Conservation (phyloP, 2,888 invertebrate genomes). For the Acleris literana region DNA sequence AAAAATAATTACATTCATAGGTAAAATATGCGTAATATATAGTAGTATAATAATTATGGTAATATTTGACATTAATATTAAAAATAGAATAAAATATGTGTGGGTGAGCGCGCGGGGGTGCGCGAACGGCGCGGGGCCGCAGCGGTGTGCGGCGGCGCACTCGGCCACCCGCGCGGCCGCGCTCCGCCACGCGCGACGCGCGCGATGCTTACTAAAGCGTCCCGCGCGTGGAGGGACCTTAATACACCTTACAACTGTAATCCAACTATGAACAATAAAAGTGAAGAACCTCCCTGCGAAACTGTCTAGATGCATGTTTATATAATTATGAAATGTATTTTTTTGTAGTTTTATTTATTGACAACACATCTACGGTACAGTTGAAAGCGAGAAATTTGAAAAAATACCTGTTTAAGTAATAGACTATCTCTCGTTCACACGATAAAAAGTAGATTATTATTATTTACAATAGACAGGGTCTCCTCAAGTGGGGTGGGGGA, state of each 20-base stretch:
- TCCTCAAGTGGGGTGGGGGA: constrained; percentile 51
- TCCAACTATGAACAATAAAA: constrained; percentile 81
- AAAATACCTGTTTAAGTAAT: constrained; percentile 82
- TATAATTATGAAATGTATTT: constrained; percentile 80
- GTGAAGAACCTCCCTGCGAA: constrained; percentile 81
- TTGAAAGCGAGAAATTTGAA: constrained; percentile 83
- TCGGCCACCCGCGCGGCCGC: constrained; percentile 34
- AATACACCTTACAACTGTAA: constrained; percentile 72
- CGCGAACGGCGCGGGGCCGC: constrained; percentile 53
- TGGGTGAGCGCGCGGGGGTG: constrained; percentile 77
- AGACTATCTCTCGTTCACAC: constrained; percentile 82
- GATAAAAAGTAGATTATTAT: constrained; percentile 81
- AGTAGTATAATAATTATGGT: constrained; percentile 81
- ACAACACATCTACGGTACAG: constrained; percentile 84
- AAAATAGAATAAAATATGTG: constrained; percentile 83
- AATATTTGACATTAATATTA: constrained; percentile 84
- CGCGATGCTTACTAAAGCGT: constrained; percentile 45
- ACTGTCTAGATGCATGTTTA: constrained; percentile 78
- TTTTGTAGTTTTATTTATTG: constrained; percentile 80
- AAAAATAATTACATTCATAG: constrained; percentile 82
- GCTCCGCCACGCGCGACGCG: constrained; percentile 48
- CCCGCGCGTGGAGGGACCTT: constrained; percentile 60
- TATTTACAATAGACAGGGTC: constrained; percentile 80
- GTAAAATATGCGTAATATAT: constrained; percentile 80
- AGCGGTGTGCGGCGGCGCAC: constrained; percentile 47